Evolutionary conservation across 2,113 vertebrate species (phyloP).

Genomic region (Rhineura floridana): DNA sequence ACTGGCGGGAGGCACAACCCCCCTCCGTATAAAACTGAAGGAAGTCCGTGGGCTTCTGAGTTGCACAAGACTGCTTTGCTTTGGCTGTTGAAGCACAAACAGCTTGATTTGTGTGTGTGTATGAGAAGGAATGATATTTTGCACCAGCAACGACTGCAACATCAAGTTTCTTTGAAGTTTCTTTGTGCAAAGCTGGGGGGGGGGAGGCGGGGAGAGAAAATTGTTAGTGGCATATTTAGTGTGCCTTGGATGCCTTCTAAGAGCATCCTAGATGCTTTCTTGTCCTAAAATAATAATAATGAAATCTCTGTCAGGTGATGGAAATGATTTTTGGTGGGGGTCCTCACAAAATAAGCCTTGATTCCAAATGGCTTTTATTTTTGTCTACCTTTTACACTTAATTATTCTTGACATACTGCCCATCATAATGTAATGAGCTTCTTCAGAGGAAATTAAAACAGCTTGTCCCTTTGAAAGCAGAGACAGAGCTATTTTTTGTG

Average conservation of each 20-base stretch:
- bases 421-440: slow-evolving; percentile 69
- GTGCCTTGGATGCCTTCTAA: not conserved
- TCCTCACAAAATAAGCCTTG: slow-evolving; percentile 15
- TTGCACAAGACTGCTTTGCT: slow-evolving; percentile 33
- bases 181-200: not conserved
- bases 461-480: slow-evolving; percentile 70
- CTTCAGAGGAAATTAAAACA: slow-evolving; percentile 69
- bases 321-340: not conserved
- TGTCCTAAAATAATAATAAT: slow-evolving; percentile 20
- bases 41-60: slow-evolving; percentile 54
- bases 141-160: slow-evolving; percentile 15
- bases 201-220: not conserved
- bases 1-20: slow-evolving; percentile 66
- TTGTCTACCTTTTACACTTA: slow-evolving; percentile 51
- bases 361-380: slow-evolving; percentile 21
- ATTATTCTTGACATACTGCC: slow-evolving; percentile 72
- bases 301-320: slow-evolving; percentile 1
- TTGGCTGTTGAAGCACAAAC: slow-evolving; percentile 41
- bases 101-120: slow-evolving; percentile 20
- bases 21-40: slow-evolving; percentile 56
- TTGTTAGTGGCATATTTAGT: slow-evolving; percentile 6
- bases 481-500: slow-evolving; percentile 62
- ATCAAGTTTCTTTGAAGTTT: slow-evolving; percentile 27
- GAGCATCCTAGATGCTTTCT: not conserved
- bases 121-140: not conserved